Conservation (phyloP, 2,113 vertebrate species). For the Dicrurus megarhynchus region DNA sequence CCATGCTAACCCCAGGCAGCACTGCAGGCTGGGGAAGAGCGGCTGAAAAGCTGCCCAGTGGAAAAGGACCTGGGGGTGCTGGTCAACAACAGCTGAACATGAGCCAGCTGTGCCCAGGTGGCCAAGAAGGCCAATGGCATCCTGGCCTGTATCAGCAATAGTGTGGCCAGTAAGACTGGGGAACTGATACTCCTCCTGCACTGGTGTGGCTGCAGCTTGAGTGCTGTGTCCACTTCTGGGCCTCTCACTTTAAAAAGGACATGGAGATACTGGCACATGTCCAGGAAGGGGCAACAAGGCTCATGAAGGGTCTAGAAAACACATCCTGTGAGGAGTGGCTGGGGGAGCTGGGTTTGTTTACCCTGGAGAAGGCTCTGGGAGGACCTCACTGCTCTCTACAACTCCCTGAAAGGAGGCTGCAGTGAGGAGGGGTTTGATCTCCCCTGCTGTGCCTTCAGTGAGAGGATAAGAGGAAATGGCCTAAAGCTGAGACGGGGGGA, state of each 20-base stretch:
- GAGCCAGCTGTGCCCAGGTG: neutral
- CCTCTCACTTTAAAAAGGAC: neutral
- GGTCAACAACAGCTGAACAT: neutral
- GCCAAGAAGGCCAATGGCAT: neutral
- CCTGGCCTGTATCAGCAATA: neutral
- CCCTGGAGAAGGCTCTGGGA: neutral
- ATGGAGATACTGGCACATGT: neutral
- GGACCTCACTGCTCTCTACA: neutral
- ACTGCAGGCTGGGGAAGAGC: neutral
- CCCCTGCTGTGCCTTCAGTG: neutral
- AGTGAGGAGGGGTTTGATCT: fast-evolving
- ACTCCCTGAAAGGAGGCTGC: neutral
- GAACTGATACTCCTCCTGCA: neutral
- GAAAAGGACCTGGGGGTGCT: neutral
- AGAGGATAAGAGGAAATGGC: neutral
- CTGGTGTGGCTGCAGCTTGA: fast-evolving
- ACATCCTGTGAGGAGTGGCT: neutral
- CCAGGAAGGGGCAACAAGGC: neutral
- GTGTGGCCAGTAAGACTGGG: too few relatives aligned
- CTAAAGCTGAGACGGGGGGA: neutral
- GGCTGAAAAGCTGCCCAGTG: neutral
- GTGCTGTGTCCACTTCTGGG: neutral
- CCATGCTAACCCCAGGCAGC: neutral
- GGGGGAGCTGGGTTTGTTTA: neutral
- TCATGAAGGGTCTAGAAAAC: neutral